Conservation (phyloP, 1,140 invertebrate genomes). For the Trypoxylus dichotomus region DNA sequence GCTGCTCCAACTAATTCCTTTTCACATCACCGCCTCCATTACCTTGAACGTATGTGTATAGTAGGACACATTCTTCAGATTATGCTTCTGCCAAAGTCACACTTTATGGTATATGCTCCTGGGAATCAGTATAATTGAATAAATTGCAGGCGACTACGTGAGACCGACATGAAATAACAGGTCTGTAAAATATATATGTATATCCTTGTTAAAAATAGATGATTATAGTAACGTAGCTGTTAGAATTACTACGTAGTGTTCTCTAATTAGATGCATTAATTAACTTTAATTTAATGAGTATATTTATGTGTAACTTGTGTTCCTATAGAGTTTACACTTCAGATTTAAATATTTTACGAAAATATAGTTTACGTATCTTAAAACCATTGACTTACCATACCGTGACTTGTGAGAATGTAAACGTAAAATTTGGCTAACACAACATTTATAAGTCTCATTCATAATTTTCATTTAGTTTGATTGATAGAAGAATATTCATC, state of each 20-base stretch:
- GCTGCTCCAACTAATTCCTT: not conserved
- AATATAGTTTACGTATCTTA: too few species aligned
- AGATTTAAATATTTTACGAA: too few species aligned
- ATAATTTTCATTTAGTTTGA: too few species aligned
- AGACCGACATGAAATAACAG: not conserved
- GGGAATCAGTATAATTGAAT: not conserved
- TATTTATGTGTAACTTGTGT: too few species aligned
- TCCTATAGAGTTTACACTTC: too few species aligned
- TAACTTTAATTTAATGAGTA: too few species aligned
- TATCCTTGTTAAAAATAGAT: not conserved
- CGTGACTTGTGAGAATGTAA: too few species aligned
- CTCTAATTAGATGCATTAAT: not conserved
- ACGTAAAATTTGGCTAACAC: too few species aligned
- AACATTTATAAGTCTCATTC: too few species aligned
- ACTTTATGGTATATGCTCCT: not conserved
- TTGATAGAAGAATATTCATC: too few species aligned
- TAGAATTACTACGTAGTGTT: not conserved
- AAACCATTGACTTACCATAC: too few species aligned
- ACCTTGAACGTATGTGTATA: not conserved
- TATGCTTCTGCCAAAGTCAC: constrained; percentile 1
- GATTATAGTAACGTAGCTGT: not conserved
- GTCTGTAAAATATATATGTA: not conserved
- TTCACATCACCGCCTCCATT: not conserved
- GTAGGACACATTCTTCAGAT: not conserved
- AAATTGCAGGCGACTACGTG: not conserved